Conservation (phyloP, 2,888 invertebrate genomes). For the Drosophila longiperda region DNA sequence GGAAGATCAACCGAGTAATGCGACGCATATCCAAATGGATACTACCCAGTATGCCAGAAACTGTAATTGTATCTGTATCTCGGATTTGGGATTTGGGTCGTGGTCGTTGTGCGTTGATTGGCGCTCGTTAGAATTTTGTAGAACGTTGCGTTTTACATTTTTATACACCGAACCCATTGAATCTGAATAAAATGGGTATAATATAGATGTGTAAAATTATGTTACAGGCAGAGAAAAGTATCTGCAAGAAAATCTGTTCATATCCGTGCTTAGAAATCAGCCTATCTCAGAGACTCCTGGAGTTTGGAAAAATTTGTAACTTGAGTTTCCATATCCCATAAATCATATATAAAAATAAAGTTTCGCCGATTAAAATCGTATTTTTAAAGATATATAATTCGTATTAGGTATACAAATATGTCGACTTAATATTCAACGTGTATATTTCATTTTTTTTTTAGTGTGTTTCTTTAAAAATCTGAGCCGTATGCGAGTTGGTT, state of each 20-base stretch:
- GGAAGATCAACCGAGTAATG: slow-evolving; percentile 33
- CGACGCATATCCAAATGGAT: slow-evolving; percentile 36
- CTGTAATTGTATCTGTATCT: slow-evolving; percentile 20
- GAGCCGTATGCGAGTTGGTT: neutral
- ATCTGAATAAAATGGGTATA: neutral
- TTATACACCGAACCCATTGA: neutral
- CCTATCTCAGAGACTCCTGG: neutral
- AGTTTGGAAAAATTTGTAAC: neutral
- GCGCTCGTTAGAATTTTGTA: slow-evolving; percentile 44
- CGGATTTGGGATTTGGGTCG: slow-evolving; percentile 68
- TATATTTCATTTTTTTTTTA: too few relatives aligned
- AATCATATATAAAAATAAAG: neutral
- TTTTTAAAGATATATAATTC: neutral
- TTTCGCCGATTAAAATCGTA: neutral
- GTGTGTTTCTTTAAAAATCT: neutral
- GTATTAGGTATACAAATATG: neutral
- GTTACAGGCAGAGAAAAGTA: neutral
- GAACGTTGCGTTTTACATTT: slow-evolving; percentile 20
- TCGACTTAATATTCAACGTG: too few relatives aligned
- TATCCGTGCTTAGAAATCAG: neutral
- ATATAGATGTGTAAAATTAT: neutral
- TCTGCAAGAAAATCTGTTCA: neutral
- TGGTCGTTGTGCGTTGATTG: slow-evolving; percentile 73
- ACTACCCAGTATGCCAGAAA: slow-evolving; percentile 9
- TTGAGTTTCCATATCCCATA: neutral